Conservation (phyloP, 2,888 invertebrate genomes). For the Pterobdella sp. region DNA sequence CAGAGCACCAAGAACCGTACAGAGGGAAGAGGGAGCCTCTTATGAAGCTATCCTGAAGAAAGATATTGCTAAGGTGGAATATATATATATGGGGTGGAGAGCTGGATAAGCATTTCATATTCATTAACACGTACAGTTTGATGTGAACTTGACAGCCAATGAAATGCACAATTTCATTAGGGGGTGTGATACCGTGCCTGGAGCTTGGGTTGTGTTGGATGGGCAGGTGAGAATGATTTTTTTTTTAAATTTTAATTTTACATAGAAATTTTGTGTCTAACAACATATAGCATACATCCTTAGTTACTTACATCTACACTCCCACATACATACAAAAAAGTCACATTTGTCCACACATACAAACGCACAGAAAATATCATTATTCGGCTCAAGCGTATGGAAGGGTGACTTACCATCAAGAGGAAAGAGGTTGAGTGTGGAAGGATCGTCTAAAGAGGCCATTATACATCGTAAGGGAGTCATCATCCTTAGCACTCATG, state of each 20-base stretch:
- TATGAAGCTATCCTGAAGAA: constrained; percentile 87
- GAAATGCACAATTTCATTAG: constrained; percentile 86
- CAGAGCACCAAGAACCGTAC: constrained; percentile 69
- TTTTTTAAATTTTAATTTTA: not conserved
- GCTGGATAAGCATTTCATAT: not conserved
- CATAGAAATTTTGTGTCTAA: not conserved
- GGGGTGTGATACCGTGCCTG: constrained; percentile 86
- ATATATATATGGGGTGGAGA: not conserved
- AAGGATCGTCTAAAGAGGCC: constrained; percentile 59
- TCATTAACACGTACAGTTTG: constrained; percentile 28
- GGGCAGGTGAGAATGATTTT: constrained; percentile 53
- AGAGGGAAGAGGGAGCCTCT: constrained; percentile 77
- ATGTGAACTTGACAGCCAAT: constrained; percentile 55
- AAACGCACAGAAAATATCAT: constrained; percentile 57
- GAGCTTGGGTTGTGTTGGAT: constrained; percentile 66
- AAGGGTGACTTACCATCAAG: constrained; percentile 52
- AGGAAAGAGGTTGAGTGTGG: constrained; percentile 58
- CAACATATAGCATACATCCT: not conserved
- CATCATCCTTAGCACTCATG: constrained; percentile 72
- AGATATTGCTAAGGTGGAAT: constrained; percentile 65
- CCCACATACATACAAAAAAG: not conserved
- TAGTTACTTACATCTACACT: not conserved
- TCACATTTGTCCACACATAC: not conserved
- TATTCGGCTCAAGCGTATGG: constrained; percentile 77
- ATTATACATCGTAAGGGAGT: constrained; percentile 72